Percentiles rank a stretch among this genome's conserved stretches.
Conservation (phyloP, 2,113 vertebrate genomes). For the Sorex araneus region DNA sequence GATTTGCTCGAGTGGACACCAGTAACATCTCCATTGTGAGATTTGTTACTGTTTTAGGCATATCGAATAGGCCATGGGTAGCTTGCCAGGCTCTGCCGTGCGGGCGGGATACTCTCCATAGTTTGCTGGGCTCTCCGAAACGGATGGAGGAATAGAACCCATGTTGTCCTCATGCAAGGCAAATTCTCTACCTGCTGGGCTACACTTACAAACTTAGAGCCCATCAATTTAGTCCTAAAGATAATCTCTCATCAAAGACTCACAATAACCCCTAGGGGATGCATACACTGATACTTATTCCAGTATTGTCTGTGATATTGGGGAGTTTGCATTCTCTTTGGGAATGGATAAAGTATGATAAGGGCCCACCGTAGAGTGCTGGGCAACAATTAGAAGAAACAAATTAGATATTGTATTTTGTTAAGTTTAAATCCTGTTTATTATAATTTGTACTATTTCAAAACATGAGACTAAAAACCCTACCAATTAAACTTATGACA, state of each 20-base stretch:
- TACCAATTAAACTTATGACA: neutral
- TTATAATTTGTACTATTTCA: neutral
- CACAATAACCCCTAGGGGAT: neutral
- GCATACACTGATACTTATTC: neutral
- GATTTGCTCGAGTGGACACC: too few species aligned
- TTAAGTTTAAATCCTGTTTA: too few species aligned
- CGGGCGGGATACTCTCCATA: too few species aligned
- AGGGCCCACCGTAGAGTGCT: neutral
- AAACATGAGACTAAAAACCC: neutral
- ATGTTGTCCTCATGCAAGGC: too few species aligned
- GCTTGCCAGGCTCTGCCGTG: too few species aligned
- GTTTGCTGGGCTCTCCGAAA: too few species aligned
- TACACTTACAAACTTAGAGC: constrained; percentile 3
- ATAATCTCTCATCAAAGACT: neutral
- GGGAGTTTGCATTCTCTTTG: neutral
- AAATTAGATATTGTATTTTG: neutral
- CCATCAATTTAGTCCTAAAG: neutral
- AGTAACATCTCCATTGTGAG: too few species aligned
- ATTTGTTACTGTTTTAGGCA: too few species aligned
- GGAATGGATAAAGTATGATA: neutral
- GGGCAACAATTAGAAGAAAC: neutral
- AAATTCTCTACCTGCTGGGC: too few species aligned
- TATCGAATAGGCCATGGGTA: too few species aligned
- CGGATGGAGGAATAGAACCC: too few species aligned
- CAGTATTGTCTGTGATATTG: neutral